Evolutionary conservation across 2,797 vertebrate genomes (phyloP).

Genomic region (Tauraco hartlaubi): DNA sequence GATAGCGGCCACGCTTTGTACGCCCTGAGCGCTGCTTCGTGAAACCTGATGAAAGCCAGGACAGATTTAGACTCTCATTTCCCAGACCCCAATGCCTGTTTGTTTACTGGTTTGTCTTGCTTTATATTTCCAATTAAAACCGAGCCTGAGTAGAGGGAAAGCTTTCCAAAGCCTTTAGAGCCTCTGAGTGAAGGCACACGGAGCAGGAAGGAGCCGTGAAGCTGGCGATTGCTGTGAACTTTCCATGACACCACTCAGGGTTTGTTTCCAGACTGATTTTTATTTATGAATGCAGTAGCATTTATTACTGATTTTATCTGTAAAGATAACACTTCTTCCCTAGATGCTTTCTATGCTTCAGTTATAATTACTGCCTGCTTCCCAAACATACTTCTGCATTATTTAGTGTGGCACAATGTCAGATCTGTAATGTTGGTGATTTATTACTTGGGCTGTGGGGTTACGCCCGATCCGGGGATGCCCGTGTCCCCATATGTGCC

Average conservation of each 20-base stretch:
- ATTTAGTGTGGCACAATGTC: background rate
- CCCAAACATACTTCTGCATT: constrained; percentile 5
- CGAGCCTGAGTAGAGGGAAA: background rate
- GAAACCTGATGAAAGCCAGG: background rate
- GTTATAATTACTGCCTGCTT: constrained; percentile 28
- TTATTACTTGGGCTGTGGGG: background rate
- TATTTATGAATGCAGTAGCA: constrained; percentile 65
- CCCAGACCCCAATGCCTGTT: background rate
- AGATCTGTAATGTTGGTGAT: background rate
- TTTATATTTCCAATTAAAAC: constrained; percentile 46
- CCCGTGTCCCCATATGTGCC: background rate
- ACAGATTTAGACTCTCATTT: background rate
- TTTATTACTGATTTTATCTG: constrained; percentile 75
- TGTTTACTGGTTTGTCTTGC: constrained; percentile 6
- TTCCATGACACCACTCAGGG: constrained; percentile 34
- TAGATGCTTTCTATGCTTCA: background rate
- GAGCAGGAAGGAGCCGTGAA: constrained; percentile 34
- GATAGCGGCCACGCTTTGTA: background rate
- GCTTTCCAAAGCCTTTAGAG: constrained; percentile 41
- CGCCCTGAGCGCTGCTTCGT: background rate
- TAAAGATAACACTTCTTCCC: constrained; percentile 54
- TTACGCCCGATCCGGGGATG: background rate
- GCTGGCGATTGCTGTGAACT: constrained; percentile 54
- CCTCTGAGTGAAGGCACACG: background rate
- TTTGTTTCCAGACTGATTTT: constrained; percentile 61